Evolutionary conservation across 2,797 vertebrate species (phyloP).

Genomic region (Platyrinchus mystaceus): DNA sequence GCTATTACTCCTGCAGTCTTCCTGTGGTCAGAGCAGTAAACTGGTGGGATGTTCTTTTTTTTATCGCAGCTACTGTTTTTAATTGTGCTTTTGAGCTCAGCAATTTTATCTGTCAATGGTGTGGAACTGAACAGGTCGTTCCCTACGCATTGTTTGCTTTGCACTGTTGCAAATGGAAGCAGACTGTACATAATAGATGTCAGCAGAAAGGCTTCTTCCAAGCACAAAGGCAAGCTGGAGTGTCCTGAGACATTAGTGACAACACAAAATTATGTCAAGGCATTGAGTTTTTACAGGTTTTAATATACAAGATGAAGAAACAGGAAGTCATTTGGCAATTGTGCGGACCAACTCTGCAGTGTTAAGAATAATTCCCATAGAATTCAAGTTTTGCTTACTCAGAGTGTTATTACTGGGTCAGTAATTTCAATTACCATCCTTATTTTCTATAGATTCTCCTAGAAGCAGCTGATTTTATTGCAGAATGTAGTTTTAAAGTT

Average conservation of each 20-base stretch:
- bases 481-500: neutral
- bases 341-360: neutral
- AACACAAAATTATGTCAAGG: neutral
- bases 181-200: slow-evolving; percentile 1
- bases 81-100: slow-evolving; percentile 12
- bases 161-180: slow-evolving; percentile 13
- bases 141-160: neutral
- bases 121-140: slow-evolving; percentile 5
- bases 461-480: neutral
- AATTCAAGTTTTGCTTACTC: slow-evolving; percentile 26
- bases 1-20: slow-evolving; percentile 39
- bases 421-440: slow-evolving; percentile 5
- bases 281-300: neutral
- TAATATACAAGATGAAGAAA: neutral
- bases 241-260: neutral
- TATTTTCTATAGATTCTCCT: neutral
- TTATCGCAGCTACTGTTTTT: neutral
- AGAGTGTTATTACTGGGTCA: neutral
- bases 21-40: slow-evolving; percentile 19
- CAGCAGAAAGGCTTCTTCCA: neutral
- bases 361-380: neutral
- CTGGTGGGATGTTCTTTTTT: slow-evolving; percentile 3
- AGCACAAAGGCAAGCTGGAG: neutral
- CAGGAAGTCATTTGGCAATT: neutral
- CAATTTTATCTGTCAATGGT: neutral